Evolutionary conservation across 1,140 invertebrate genomes (phyloP).

Genomic region (Hormaphis cornu): DNA sequence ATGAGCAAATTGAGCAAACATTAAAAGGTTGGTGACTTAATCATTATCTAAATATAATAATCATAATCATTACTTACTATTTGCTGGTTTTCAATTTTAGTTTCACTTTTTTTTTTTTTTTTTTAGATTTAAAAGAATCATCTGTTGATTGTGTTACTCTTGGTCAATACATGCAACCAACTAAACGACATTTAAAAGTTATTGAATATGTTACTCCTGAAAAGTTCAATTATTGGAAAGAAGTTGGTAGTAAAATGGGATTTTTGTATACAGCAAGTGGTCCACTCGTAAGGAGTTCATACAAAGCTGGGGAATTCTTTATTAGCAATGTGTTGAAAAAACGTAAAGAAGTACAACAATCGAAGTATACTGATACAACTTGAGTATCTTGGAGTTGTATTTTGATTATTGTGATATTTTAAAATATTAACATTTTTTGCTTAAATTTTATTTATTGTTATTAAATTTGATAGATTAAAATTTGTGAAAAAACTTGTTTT

Average conservation of each 20-base stretch:
- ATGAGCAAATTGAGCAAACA: conserved; percentile 78
- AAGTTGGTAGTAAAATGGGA: conserved; percentile 72
- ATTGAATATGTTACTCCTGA: conserved; percentile 94
- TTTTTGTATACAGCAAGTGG: conserved; percentile 97
- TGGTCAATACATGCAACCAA: conserved; percentile 99
- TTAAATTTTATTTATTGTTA: neutral
- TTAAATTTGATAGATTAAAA: no score
- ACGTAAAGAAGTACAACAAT: conserved; percentile 5
- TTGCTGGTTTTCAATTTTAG: no score
- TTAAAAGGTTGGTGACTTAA: conserved; percentile 58
- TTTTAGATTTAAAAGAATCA: conserved; percentile 58
- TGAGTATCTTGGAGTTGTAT: neutral
- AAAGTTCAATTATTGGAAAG: conserved; percentile 88
- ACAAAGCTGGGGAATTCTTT: conserved; percentile 92
- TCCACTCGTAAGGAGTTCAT: conserved; percentile 91
- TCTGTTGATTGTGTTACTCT: conserved; percentile 93
- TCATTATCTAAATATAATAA: neutral
- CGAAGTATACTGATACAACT: neutral
- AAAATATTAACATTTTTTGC: neutral
- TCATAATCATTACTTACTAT: neutral
- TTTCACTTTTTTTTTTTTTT: neutral
- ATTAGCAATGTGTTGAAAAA: conserved; percentile 61
- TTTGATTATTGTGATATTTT: neutral
- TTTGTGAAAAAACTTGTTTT: no score
- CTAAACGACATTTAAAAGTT: conserved; percentile 88